Evolutionary conservation across 2,113 vertebrate genomes (phyloP).

Genomic region (Henicopernis longicauda): DNA sequence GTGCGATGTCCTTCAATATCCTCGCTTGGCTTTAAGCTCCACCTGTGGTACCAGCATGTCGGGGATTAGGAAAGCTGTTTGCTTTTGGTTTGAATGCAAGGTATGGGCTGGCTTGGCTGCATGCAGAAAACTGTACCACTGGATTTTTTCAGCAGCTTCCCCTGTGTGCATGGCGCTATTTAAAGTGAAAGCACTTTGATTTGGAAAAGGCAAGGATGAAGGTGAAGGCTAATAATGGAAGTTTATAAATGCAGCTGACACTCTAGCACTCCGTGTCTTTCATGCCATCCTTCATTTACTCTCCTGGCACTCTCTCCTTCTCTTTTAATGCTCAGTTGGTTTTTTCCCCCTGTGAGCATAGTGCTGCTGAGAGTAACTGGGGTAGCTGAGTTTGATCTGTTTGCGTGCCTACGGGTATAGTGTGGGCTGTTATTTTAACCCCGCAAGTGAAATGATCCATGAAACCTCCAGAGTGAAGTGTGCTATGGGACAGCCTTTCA

Average conservation of each 20-base stretch:
- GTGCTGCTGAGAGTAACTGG: neutral
- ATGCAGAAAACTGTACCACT: neutral
- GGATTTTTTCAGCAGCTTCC: neutral
- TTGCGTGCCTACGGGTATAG: neutral
- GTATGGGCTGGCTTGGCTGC: neutral
- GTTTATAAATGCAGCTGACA: slow-evolving; percentile 2
- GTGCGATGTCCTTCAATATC: neutral
- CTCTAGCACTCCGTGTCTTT: neutral
- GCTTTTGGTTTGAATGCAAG: neutral
- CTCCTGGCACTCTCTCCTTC: neutral
- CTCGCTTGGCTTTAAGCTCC: neutral
- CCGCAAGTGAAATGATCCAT: neutral
- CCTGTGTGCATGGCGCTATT: neutral
- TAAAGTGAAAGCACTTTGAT: neutral
- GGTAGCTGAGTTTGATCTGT: neutral
- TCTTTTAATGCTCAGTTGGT: neutral
- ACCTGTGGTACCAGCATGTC: rapidly evolving
- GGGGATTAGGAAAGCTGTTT: neutral
- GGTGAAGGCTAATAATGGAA: slow-evolving; percentile 15
- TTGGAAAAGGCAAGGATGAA: neutral
- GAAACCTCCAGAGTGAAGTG: neutral
- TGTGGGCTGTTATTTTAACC: neutral
- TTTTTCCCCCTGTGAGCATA: neutral
- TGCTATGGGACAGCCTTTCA: neutral
- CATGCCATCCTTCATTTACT: neutral